phyloP scores from a whole-genome alignment of 2,113 vertebrate genomes.

The Apodemus sylvaticus region DNA sequence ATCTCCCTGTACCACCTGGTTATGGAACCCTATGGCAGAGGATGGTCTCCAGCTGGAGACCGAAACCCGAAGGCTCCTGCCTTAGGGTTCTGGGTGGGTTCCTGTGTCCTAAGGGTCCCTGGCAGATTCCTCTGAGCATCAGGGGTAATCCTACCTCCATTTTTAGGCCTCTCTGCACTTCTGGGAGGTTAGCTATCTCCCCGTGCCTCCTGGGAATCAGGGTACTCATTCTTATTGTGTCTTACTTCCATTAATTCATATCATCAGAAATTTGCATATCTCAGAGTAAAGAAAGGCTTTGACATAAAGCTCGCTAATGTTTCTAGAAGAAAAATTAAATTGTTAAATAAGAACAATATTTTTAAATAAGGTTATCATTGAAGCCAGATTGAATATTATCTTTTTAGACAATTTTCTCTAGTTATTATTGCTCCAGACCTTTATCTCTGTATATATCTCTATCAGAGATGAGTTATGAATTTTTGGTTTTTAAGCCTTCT shows the following conservation, averaged over 20 bases:
- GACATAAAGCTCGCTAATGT: not conserved
- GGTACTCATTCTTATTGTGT: too few relatives aligned
- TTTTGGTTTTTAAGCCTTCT: not conserved
- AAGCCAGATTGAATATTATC: not conserved
- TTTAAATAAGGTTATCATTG: not conserved
- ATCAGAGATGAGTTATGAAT: not conserved
- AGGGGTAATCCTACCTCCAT: too few relatives aligned
- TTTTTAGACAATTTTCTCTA: not conserved
- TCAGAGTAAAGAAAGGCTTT: slow-evolving; percentile 9
- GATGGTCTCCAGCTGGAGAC: too few relatives aligned
- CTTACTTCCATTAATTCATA: not conserved
- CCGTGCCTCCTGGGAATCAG: too few relatives aligned
- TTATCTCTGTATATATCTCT: not conserved
- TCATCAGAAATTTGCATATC: not conserved
- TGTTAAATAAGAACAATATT: not conserved
- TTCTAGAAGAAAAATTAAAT: not conserved
- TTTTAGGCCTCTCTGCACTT: too few relatives aligned
- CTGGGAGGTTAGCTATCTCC: too few relatives aligned
- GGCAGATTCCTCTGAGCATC: too few relatives aligned
- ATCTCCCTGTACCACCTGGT: too few relatives aligned
- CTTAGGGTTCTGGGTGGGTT: too few relatives aligned
- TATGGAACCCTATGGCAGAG: too few relatives aligned
- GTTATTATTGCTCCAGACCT: not conserved
- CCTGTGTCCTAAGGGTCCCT: too few relatives aligned
- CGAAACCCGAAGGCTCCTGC: too few relatives aligned